Percentiles rank a stretch among this genome's conserved stretches.
phyloP scores from a whole-genome alignment of 1,140 invertebrate species.

The Drosophila nigrodunni region DNA sequence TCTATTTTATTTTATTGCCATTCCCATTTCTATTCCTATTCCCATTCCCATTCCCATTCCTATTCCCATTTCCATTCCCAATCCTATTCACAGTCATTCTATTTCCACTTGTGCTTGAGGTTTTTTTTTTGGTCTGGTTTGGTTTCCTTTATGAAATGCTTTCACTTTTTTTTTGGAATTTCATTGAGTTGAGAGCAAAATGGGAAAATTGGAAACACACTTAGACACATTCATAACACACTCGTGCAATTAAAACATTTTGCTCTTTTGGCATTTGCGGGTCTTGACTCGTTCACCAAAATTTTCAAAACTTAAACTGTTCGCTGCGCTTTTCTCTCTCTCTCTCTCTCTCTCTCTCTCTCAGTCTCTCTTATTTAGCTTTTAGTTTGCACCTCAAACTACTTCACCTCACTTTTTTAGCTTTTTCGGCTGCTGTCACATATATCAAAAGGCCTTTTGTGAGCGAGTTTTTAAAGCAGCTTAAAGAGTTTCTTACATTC shows the following conservation, averaged over 20 bases:
- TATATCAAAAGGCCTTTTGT: conserved; percentile 45
- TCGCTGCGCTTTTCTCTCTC: no score
- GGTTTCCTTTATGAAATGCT: conserved; percentile 54
- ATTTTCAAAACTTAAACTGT: conserved; percentile 1
- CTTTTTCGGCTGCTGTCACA: conserved; percentile 16
- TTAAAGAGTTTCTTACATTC: conserved; percentile 47
- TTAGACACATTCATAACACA: conserved; percentile 1
- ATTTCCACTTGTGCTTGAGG: conserved; percentile 2
- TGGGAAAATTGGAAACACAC: conserved; percentile 18
- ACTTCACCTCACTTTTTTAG: neutral
- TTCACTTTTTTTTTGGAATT: conserved; percentile 43
- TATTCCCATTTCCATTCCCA: neutral
- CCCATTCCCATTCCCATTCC: neutral
- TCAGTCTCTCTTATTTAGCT: neutral
- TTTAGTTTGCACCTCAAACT: neutral
- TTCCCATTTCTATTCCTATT: conserved; percentile 14
- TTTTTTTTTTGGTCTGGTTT: conserved; percentile 1
- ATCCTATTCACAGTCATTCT: neutral
- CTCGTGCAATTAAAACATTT: conserved; percentile 43
- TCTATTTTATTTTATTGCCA: conserved; percentile 78
- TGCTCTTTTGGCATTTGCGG: conserved; percentile 14
- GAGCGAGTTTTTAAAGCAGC: conserved; percentile 51
- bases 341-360: neutral
- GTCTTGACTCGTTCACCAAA: conserved; percentile 3
- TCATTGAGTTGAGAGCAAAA: conserved; percentile 4